Conservation (phyloP, 2,113 vertebrate species). For the Syngnathus floridae region DNA sequence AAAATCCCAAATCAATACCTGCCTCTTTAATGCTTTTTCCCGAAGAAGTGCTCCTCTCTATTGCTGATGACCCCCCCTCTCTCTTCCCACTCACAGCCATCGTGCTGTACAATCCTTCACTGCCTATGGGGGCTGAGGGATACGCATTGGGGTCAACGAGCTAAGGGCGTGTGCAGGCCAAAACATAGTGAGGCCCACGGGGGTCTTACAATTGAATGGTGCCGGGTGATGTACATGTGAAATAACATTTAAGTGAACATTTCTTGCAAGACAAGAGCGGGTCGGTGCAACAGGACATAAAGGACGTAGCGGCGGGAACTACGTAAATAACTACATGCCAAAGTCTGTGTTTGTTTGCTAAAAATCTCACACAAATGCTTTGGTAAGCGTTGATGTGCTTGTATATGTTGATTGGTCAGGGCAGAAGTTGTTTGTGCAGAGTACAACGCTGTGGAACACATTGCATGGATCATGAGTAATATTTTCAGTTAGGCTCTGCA, state of each 20-base stretch:
- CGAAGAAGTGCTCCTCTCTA: constrained; percentile 65
- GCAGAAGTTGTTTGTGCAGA: neutral
- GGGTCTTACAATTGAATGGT: constrained; percentile 53
- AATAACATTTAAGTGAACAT: constrained; percentile 36
- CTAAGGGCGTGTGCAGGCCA: constrained; percentile 45
- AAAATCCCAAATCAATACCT: constrained; percentile 73
- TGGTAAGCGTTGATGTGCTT: constrained; percentile 1
- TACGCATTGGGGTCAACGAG: constrained; percentile 54
- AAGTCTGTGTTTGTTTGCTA: constrained; percentile 17
- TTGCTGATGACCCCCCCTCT: constrained; percentile 30
- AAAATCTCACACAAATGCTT: constrained; percentile 16
- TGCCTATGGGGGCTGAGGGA: constrained; percentile 51
- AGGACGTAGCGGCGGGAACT: constrained; percentile 25
- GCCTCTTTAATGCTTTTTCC: constrained; percentile 71
- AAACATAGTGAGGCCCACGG: constrained; percentile 48
- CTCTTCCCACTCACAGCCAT: constrained; percentile 31
- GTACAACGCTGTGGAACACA: constrained; percentile 29
- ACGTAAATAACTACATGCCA: constrained; percentile 17
- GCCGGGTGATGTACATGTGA: constrained; percentile 41
- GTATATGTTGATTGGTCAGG: neutral
- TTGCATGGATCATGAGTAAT: constrained; percentile 57
- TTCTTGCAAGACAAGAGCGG: constrained; percentile 10
- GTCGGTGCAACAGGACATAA: constrained; percentile 9
- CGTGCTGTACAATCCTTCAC: constrained; percentile 54
- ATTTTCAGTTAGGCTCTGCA: neutral